phyloP scores from a whole-genome alignment of 1,140 invertebrate genomes.

The Linepithema humile region DNA sequence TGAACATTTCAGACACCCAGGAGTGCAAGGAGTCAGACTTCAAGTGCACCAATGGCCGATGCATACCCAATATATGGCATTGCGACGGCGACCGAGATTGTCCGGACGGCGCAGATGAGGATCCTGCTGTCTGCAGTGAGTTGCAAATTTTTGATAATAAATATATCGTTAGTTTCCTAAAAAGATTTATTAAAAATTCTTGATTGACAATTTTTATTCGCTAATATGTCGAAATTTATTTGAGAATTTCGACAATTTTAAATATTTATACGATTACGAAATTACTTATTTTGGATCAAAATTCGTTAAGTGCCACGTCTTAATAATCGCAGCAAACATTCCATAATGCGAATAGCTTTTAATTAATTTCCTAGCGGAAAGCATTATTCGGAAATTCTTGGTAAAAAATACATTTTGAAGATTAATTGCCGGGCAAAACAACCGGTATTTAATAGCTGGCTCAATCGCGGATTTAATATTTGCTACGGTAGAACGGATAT shows the following conservation, averaged over 20 bases:
- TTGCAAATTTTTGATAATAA: constrained; percentile 66
- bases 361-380: constrained; percentile 8
- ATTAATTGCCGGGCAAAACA: neutral
- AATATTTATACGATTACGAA: neutral
- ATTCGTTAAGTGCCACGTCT: neutral
- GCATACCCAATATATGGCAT: constrained; percentile 91
- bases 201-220: too few relatives aligned
- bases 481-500: neutral
- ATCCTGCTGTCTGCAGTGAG: constrained; percentile 88
- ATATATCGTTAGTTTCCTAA: neutral
- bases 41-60: constrained; percentile 89
- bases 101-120: constrained; percentile 90
- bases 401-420: constrained; percentile 16
- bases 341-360: neutral
- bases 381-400: constrained; percentile 1
- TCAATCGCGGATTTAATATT: constrained; percentile 22
- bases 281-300: neutral
- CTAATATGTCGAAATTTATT: neutral
- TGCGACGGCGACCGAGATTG: constrained; percentile 93
- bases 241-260: neutral
- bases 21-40: constrained; percentile 89
- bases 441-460: neutral
- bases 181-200: too few relatives aligned
- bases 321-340: neutral
- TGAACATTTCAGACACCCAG: constrained; percentile 85